Percentiles rank a stretch among this genome's conserved stretches.
These are phyloP conservation scores for Planococcus citri DNA, from an alignment of 1,140 invertebrate genomes.

Conservation along the genomic window DNA sequence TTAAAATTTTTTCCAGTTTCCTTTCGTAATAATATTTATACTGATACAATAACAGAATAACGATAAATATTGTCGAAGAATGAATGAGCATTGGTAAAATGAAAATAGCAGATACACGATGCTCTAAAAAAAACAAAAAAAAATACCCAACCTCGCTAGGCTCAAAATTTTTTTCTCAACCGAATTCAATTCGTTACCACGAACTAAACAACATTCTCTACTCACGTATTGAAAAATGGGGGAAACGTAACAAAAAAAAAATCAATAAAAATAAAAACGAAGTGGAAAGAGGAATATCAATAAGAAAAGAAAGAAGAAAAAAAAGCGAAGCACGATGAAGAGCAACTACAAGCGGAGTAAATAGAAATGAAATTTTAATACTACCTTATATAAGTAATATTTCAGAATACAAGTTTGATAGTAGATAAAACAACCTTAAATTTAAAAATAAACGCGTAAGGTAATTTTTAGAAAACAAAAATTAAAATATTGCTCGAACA, in stretches of 20 bases:
- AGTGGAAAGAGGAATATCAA: not conserved
- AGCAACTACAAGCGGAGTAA: not conserved
- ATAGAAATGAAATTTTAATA: not conserved
- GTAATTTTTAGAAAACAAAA: no score
- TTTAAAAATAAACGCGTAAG: no score
- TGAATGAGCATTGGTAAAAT: constrained; percentile 2
- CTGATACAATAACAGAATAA: not conserved
- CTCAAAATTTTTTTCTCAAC: no score
- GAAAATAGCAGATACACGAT: not conserved
- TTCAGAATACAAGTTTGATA: no score
- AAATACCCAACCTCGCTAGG: not conserved
- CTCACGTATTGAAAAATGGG: no score
- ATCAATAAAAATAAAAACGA: not conserved
- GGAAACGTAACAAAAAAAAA: not conserved
- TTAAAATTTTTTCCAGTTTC: not conserved
- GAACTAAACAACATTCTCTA: no score
- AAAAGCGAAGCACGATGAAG: not conserved
- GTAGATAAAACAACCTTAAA: no score
- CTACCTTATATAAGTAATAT: not conserved
- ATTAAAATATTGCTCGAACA: no score
- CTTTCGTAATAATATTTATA: not conserved
- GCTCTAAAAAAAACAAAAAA: not conserved
- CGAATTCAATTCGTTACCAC: no score
- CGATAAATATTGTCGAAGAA: constrained; percentile 3
- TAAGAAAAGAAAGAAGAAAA: not conserved